Evolutionary conservation across 2,888 invertebrate species (phyloP).

Genomic region (Fabriciana adippe): DNA sequence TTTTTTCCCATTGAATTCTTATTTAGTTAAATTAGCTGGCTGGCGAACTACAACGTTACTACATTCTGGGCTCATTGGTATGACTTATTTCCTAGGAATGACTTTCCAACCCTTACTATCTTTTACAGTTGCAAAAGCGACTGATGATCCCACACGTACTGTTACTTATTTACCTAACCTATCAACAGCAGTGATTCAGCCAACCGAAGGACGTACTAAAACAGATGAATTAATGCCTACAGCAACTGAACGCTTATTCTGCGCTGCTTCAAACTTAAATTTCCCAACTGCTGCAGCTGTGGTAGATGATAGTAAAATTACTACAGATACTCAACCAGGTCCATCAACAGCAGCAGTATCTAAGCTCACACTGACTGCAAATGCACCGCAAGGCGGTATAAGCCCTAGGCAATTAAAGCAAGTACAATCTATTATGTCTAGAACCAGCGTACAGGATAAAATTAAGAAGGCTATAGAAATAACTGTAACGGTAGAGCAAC

Average conservation of each 20-base stretch:
- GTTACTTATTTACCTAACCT: conserved; percentile 71
- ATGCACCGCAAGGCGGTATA: conserved; percentile 57
- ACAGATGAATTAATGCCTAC: conserved; percentile 47
- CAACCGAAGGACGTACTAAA: conserved; percentile 47
- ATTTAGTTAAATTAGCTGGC: conserved; percentile 58
- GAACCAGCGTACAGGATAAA: conserved; percentile 52
- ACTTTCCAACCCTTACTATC: conserved; percentile 65
- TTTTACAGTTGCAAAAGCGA: conserved; percentile 58
- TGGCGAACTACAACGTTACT: conserved; percentile 66
- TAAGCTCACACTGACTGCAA: conserved; percentile 59
- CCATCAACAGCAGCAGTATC: conserved; percentile 58
- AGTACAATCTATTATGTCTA: conserved; percentile 65
- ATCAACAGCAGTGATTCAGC: conserved; percentile 48
- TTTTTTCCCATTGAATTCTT: conserved; percentile 62
- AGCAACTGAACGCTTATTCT: conserved; percentile 54
- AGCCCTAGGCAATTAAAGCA: conserved; percentile 64
- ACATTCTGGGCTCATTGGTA: conserved; percentile 65
- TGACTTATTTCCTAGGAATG: conserved; percentile 65
- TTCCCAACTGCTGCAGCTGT: conserved; percentile 68
- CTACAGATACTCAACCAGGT: conserved; percentile 51
- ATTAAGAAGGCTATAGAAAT: conserved; percentile 50
- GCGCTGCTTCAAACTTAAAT: conserved; percentile 56
- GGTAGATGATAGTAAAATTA: conserved; percentile 49
- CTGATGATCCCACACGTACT: conserved; percentile 63
- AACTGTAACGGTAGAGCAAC: conserved; percentile 45